Conservation (phyloP, 2,113 vertebrate genomes). For the Galemys pyrenaicus region DNA sequence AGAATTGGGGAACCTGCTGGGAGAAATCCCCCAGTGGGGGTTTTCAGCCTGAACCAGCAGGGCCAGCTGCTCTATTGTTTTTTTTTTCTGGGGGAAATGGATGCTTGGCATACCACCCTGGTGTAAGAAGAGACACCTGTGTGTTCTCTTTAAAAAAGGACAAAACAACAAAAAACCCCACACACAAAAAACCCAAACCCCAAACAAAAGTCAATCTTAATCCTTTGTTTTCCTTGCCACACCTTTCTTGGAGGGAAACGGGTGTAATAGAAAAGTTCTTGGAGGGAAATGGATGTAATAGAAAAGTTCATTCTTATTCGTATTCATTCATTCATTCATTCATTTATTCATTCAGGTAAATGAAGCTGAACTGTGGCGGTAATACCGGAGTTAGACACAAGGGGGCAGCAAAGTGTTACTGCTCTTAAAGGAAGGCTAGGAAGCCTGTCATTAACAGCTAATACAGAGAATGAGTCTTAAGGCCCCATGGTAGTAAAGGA, state of each 20-base stretch:
- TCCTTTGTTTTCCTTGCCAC: neutral
- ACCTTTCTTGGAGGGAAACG: constrained; percentile 8
- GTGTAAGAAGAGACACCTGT: neutral
- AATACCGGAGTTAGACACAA: constrained; percentile 49
- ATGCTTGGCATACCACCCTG: neutral
- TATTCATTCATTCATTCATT: no score
- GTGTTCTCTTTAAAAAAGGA: neutral
- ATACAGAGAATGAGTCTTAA: neutral
- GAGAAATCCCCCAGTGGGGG: neutral
- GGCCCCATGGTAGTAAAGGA: neutral
- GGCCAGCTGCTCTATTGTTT: neutral
- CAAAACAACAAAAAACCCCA: no score
- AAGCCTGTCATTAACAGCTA: neutral
- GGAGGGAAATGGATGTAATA: constrained; percentile 10
- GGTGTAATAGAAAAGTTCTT: neutral
- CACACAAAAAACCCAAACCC: neutral
- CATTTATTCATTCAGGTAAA: no score
- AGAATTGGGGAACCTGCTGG: neutral
- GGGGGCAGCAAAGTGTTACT: constrained; percentile 66
- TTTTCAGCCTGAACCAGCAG: neutral
- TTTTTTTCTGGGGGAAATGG: neutral
- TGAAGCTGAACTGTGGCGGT: neutral
- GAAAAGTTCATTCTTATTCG: neutral
- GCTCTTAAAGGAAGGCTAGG: neutral
- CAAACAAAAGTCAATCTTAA: neutral